Evolutionary conservation across 30 jellyfish, hydroid and myxozoan genomes (phyloP), one percentile per base, ranked within the genome.

Genomic region (Chironex yamaguchii): DNA sequence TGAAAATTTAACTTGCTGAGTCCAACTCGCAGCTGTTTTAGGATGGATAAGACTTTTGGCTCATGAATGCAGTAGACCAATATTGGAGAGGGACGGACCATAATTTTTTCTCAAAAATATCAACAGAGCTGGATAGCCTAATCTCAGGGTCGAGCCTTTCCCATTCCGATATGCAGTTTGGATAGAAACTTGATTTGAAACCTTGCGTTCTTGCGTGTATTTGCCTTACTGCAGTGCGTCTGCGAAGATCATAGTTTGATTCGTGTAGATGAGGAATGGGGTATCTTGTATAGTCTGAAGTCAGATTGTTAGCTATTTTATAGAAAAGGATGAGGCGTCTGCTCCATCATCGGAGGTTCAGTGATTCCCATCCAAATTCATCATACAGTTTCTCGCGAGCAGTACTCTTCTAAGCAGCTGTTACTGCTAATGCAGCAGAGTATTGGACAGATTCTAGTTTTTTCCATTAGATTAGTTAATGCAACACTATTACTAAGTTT

Each of bases 351-450:
- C 80, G 80, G 79, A 51, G 66, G 79, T 53, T 29, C 28, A 53
- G 80, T 29, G 89, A 76, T 68, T 76, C 89, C 89, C 80, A 76
- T 48, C 79, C 89, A 53, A 76, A 79, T 79, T 79, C 90, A 25
- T 79, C 72, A 26, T 20, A 53, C 33, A 63, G 53, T 54, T 62
- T 79, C 21, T 79, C 81, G 23, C 83, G 84, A 17, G 90, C 63
- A 1, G 83, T 34, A 23, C 90, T 74, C 63, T 79, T 79, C 83
- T 74, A 79, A 35, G 82, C 82, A 11, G 49, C 71, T 20, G 77
- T 76, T 23, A 76, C 54, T 9, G 88, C 77, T 29, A 52, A 36
- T 27, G n/a, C 73, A 34, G 85, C 85, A 34, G 81, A 28, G 25
- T 52, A 62, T 52, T 52, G 90, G 4, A 63, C 90, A 29, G 83